Percentiles rank a stretch among this genome's conserved stretches.
Evolutionary conservation across 2,113 vertebrate genomes (phyloP).

Genomic region (Orthonyx spaldingii): DNA sequence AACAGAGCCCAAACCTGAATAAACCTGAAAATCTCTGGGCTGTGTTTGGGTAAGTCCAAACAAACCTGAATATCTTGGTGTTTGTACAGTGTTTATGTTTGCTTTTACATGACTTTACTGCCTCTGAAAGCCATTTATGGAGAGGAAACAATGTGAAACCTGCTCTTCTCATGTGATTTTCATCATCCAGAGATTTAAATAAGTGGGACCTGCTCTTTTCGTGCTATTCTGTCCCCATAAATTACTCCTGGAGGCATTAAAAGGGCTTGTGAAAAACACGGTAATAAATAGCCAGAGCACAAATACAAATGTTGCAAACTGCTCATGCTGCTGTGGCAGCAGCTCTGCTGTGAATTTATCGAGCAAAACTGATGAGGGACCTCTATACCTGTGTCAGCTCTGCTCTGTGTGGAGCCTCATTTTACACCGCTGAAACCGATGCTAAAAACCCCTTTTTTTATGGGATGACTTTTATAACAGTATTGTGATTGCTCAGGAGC

Average conservation of each 20-base stretch:
- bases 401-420: neutral
- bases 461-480: neutral
- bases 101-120: slow-evolving; percentile 3
- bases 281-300: slow-evolving; percentile 39
- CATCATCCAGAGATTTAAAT: slow-evolving; percentile 10
- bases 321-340: neutral
- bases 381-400: neutral
- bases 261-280: slow-evolving; percentile 20
- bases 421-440: neutral
- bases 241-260: slow-evolving; percentile 43
- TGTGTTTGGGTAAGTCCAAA: neutral
- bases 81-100: slow-evolving; percentile 11
- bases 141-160: neutral
- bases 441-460: neutral
- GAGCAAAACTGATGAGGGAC: neutral
- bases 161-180: slow-evolving; percentile 15
- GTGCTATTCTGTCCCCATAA: slow-evolving; percentile 26
- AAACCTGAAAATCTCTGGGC: neutral
- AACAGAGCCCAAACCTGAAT: neutral
- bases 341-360: slow-evolving; percentile 25
- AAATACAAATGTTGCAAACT: neutral
- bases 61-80: neutral
- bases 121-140: neutral
- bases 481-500: neutral
- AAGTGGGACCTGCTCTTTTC: neutral